Evolutionary conservation across 2,113 vertebrate genomes (phyloP).

Genomic region (Sylvietta virens): DNA sequence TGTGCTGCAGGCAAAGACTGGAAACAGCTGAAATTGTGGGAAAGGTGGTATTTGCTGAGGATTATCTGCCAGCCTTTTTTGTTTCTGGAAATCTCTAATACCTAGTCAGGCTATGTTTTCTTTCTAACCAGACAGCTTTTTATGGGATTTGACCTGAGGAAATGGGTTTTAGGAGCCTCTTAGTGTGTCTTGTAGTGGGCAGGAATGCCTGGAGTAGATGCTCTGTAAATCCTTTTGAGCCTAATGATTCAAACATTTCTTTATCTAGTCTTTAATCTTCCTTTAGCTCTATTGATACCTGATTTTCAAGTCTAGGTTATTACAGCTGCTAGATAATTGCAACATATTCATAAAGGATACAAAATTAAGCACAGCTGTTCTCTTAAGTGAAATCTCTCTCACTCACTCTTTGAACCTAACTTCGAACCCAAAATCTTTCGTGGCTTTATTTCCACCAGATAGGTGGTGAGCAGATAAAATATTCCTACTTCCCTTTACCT

Average conservation of each 20-base stretch:
- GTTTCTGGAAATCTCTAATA: background rate
- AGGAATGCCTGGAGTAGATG: background rate
- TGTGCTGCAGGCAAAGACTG: background rate
- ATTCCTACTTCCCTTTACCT: background rate
- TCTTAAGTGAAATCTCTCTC: conserved; percentile 31
- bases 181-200: background rate
- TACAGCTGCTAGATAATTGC: background rate
- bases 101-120: background rate
- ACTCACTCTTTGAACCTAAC: conserved; percentile 38
- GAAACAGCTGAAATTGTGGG: background rate
- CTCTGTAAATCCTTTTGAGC: background rate
- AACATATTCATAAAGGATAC: background rate
- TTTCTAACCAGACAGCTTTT: background rate
- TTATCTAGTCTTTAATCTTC: background rate
- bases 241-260: background rate
- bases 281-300: background rate
- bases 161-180: background rate
- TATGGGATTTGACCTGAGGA: background rate
- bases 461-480: background rate
- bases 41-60: background rate
- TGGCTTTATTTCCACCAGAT: background rate
- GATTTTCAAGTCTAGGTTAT: conserved; percentile 1
- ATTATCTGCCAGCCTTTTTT: background rate
- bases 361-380: background rate
- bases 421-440: conserved; percentile 44